phyloP scores from a whole-genome alignment of 2,113 vertebrate species.

The Penelope pileata region DNA sequence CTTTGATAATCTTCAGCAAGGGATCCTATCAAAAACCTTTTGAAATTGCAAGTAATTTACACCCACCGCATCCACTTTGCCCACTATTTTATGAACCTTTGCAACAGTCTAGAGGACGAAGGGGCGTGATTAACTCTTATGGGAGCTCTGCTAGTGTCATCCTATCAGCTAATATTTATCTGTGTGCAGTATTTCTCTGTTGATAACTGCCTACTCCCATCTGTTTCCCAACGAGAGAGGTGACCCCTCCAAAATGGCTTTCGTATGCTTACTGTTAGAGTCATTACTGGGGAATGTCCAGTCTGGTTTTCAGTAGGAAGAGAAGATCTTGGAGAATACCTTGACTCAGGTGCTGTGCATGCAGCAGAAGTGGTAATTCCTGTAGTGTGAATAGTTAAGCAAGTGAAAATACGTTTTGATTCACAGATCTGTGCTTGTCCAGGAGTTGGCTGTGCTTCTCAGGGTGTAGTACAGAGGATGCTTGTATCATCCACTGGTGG shows the following conservation, averaged over 20 bases:
- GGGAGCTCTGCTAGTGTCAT: background rate
- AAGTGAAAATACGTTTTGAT: background rate
- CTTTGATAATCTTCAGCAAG: slow-evolving; percentile 29
- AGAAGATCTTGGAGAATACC: background rate
- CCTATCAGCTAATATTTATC: slow-evolving; percentile 26
- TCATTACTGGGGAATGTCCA: background rate
- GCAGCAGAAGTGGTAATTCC: background rate
- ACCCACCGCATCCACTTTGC: slow-evolving; percentile 18
- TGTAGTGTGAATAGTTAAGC: background rate
- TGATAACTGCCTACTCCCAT: background rate
- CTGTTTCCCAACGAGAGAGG: background rate
- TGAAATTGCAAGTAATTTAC: slow-evolving; percentile 50
- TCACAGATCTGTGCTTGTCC: background rate
- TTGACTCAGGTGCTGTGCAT: background rate
- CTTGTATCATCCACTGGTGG: background rate
- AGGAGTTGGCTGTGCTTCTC: background rate
- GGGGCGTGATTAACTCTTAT: background rate
- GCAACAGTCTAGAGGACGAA: background rate
- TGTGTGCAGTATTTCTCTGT: background rate
- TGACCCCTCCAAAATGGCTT: slow-evolving; percentile 11
- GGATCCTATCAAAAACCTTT: slow-evolving; percentile 20
- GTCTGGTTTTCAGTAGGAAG: background rate
- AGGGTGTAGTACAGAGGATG: accelerated
- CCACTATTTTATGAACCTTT: slow-evolving; percentile 26
- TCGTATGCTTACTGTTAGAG: background rate